phyloP scores from a whole-genome alignment of 2,888 invertebrate species.

The Phania funesta region DNA sequence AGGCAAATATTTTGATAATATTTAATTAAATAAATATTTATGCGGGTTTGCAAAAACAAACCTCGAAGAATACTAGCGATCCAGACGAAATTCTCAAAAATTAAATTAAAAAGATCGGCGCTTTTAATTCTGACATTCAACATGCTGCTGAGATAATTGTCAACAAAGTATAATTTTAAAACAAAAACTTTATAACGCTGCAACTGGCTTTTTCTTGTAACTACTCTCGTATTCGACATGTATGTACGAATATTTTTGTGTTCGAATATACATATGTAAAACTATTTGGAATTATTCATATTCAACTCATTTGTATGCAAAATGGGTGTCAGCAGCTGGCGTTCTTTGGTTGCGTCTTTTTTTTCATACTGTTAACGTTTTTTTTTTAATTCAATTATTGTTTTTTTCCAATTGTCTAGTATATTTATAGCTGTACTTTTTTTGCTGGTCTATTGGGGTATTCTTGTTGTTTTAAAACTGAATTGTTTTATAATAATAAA shows the following conservation, averaged over 20 bases:
- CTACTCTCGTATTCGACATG: not conserved
- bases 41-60: no score
- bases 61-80: no score
- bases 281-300: slow-evolving; percentile 50
- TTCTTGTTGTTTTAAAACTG: not conserved
- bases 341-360: slow-evolving; percentile 4
- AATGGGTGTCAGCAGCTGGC: slow-evolving; percentile 40
- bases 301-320: slow-evolving; percentile 60
- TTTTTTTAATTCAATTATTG: slow-evolving; percentile 18
- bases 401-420: slow-evolving; percentile 32
- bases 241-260: not conserved
- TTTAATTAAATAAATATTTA: no score
- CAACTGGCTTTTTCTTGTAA: not conserved
- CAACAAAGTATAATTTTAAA: no score
- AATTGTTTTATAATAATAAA: not conserved
- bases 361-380: slow-evolving; percentile 18
- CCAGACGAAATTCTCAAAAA: no score
- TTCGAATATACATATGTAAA: no score
- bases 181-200: no score
- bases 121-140: no score
- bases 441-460: not conserved
- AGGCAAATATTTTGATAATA: no score
- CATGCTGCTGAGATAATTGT: no score
- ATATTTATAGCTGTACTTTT: slow-evolving; percentile 9
- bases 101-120: no score